Evolutionary conservation across 2,888 invertebrate species (phyloP).

Genomic region (Spodoptera exigua): DNA sequence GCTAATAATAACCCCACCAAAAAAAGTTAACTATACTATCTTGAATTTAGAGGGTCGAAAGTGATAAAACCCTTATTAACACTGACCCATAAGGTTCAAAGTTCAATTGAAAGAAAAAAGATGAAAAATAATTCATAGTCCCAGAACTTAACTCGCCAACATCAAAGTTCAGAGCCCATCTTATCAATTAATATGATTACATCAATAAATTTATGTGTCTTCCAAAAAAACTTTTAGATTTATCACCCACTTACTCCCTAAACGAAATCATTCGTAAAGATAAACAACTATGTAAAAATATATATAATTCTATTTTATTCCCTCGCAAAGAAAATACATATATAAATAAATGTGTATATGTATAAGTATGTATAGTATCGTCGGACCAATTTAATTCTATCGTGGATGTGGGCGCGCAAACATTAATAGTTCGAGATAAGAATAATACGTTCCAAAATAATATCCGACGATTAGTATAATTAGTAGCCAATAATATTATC

Average conservation of each 20-base stretch:
- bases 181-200: neutral
- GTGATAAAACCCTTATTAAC: too few relatives aligned
- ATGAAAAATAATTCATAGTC: too few relatives aligned
- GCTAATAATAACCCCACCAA: too few relatives aligned
- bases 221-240: conserved; percentile 20
- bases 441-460: conserved; percentile 32
- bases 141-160: too few relatives aligned
- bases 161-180: too few relatives aligned
- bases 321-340: conserved; percentile 1
- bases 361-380: conserved; percentile 12
- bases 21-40: too few relatives aligned
- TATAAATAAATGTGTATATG: conserved; percentile 17
- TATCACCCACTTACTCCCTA: conserved; percentile 12
- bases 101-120: too few relatives aligned
- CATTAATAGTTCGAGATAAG: conserved; percentile 43
- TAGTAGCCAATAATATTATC: conserved; percentile 39
- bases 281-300: conserved; percentile 16
- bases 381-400: conserved; percentile 24
- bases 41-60: too few relatives aligned
- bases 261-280: conserved; percentile 31
- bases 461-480: conserved; percentile 34
- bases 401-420: conserved; percentile 11
- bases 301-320: conserved; percentile 6
- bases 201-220: neutral
- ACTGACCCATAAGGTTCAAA: too few relatives aligned